Evolutionary conservation across 2,797 vertebrate species (phyloP), one percentile per base, ranked within the genome.

Genomic region (Astyanax mexicanus): DNA sequence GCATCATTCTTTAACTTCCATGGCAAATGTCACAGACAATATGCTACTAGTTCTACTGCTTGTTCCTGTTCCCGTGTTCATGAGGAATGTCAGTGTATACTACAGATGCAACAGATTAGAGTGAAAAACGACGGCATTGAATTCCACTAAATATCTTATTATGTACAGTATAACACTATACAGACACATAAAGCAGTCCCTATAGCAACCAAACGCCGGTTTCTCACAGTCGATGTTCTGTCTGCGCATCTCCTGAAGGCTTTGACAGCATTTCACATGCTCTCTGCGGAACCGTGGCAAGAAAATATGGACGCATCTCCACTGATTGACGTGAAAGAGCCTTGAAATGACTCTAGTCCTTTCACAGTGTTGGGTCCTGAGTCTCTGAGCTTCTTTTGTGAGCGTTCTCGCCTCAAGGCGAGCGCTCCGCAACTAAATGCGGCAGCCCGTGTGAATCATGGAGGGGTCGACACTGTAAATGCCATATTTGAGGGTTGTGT

Each of bases 381-480:
- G 21, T 61, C 37, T 49, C 65, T 69, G 12, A 32, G 61, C 29
- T 27, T 62, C 42, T 62, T 69, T 45, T 55, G 47, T 51, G 37
- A 58, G 72, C 23, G 44, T 61, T 35, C 37, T 74, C 5, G 52
- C 40, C 70, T 68, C 44, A 72, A 57, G 40, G 58, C 10, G 7
- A 79, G 62, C n/a, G 29, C 45, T 61, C 29, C 5, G 5, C 44
- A 66, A 66, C 42, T 49, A 35, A 49, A 45, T 27, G 65, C 42
- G 44, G 49, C 13, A 6, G 45, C 73, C 64, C 35, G 52, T 69
- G 73, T 68, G 76, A 70, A 73, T 75, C 64, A 68, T 51, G 60
- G 44, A 35, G 52, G 45, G 52, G 55, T 79, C 74, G 45, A 37
- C 42, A 68, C 61, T 79, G 54, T 72, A 83, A 75, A 58, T 67